These are phyloP conservation scores for Drosophila paranaensis DNA, from an alignment of 2,888 invertebrate species.

Conservation along the genomic window DNA sequence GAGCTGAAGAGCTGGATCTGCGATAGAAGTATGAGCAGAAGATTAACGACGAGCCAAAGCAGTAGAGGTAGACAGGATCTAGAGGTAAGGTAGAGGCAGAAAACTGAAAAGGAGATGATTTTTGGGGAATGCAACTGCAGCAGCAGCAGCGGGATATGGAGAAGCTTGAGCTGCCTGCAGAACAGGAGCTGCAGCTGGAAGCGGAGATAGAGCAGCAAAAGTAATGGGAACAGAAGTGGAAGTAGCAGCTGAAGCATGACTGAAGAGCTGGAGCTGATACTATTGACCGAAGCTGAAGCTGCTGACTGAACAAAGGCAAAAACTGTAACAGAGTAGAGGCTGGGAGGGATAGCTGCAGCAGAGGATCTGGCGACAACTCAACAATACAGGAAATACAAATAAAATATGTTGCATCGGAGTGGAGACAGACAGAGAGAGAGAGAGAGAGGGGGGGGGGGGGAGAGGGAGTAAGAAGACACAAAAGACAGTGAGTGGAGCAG, in stretches of 20 bases:
- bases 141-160: no score
- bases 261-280: neutral
- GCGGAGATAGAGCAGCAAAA: no score
- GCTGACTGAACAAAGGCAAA: neutral
- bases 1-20: neutral
- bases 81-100: no score
- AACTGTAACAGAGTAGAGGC: neutral
- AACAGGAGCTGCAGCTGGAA: neutral
- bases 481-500: constrained; percentile 14
- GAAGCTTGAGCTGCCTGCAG: no score
- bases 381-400: constrained; percentile 58
- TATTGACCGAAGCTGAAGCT: neutral
- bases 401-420: constrained; percentile 61
- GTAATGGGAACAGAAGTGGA: neutral
- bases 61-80: no score
- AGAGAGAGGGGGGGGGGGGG: neutral
- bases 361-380: constrained; percentile 21
- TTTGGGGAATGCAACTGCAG: no score
- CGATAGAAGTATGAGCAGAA: neutral
- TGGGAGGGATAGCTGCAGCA: neutral
- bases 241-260: neutral
- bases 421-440: no score
- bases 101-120: no score
- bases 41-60: no score
- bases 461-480: neutral